Percentiles rank a stretch among this genome's conserved stretches.
Evolutionary conservation across 2,888 invertebrate genomes (phyloP).

Genomic region (Lasiommata megera): DNA sequence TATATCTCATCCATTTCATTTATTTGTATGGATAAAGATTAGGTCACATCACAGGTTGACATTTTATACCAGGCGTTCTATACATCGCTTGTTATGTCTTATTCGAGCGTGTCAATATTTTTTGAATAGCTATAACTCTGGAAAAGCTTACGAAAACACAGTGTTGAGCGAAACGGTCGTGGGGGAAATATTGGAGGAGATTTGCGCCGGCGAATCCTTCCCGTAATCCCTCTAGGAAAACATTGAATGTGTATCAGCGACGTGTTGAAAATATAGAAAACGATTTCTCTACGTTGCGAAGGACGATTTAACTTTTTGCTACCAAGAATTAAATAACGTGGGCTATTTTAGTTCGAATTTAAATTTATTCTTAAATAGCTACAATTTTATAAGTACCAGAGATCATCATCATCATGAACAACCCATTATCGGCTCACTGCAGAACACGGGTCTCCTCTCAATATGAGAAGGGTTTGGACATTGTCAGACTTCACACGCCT

Average conservation of each 20-base stretch:
- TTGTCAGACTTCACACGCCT: too few species aligned
- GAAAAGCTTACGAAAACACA: constrained; percentile 9
- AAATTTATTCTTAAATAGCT: too few species aligned
- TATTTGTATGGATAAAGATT: too few species aligned
- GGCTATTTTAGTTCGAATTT: too few species aligned
- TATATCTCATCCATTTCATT: too few species aligned
- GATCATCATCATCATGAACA: too few species aligned
- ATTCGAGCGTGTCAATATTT: not conserved
- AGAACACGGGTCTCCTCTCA: too few species aligned
- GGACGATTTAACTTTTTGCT: constrained; percentile 21
- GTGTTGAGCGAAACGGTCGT: constrained; percentile 10
- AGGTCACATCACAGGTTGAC: not conserved
- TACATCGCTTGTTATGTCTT: not conserved
- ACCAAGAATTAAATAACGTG: not conserved
- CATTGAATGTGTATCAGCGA: constrained; percentile 32
- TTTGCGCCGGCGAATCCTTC: constrained; percentile 17
- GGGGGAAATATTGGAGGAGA: constrained; percentile 12
- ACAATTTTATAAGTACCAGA: too few species aligned
- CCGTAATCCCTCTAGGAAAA: constrained; percentile 29
- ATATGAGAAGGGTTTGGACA: too few species aligned
- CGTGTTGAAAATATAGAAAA: constrained; percentile 36
- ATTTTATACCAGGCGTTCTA: not conserved
- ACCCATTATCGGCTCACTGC: too few species aligned
- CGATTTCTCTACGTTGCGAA: constrained; percentile 31
- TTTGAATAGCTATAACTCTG: constrained; percentile 6